Conservation (phyloP, 1,140 invertebrate species). For the Listronotus oregonensis region DNA sequence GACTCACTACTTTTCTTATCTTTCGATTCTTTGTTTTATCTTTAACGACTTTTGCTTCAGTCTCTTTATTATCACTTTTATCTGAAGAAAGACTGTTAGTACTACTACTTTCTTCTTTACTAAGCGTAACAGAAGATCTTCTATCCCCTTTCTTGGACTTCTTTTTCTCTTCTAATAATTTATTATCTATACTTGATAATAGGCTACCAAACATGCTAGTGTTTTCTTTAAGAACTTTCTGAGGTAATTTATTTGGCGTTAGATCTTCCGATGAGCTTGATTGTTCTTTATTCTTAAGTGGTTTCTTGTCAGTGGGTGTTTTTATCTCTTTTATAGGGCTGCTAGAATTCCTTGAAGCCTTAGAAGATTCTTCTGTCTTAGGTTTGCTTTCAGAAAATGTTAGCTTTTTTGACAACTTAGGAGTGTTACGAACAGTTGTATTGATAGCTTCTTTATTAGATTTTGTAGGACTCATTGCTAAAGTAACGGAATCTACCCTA, state of each 20-base stretch:
- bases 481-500: constrained; percentile 28
- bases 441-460: constrained; percentile 23
- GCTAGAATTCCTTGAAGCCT: background rate
- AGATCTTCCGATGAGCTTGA: background rate
- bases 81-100: constrained; percentile 6
- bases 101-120: constrained; percentile 22
- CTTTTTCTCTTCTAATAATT: constrained; percentile 39
- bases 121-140: constrained; percentile 19
- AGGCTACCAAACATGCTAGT: constrained; percentile 44
- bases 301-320: constrained; percentile 1
- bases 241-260: constrained; percentile 3
- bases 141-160: constrained; percentile 30
- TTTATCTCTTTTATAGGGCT: constrained; percentile 16
- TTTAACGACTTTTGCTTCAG: background rate
- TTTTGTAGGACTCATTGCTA: constrained; percentile 21
- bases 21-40: constrained; percentile 16
- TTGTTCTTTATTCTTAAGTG: constrained; percentile 13
- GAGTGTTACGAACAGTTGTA: constrained; percentile 32
- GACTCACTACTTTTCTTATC: constrained; percentile 10
- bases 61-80: constrained; percentile 8
- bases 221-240: constrained; percentile 42
- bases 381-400: background rate
- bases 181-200: constrained; percentile 45
- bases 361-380: background rate
- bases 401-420: constrained; percentile 25